Evolutionary conservation across 1,140 invertebrate genomes (phyloP), one percentile per base, ranked within the genome.

Genomic region (Trichonephila clavata): DNA sequence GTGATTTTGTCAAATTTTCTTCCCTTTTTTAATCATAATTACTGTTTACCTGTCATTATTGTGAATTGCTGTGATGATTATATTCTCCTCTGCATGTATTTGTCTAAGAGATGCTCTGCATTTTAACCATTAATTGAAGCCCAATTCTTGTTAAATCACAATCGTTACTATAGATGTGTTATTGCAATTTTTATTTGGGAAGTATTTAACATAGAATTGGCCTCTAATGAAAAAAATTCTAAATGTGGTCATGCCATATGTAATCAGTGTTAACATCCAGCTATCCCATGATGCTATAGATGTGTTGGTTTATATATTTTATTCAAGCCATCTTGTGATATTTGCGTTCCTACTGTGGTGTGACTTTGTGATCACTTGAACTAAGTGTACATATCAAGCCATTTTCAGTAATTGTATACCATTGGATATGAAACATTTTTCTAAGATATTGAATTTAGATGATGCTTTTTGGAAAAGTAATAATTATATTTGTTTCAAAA

Each of bases 301-400:
- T 68, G 14, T 68, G n/a, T 8, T 24, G 63, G 63, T 81, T 92
- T 18, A 65, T 65, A 27, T 60, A 43, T 89, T 77, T 81, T 90
- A 81, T 81, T 81, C 50, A 27, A 90, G 71, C 50, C 77, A 61
- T 68, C 63, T 84, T 92, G 90, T 92, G 90, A 92, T 92, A 92
- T 86, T 92, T 92, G 50, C 65, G 90, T 92, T 92, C 81, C 90
- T 92, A 92, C 61, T 60, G 63, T 71, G 83, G 60, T 86, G 59
- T 63, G 68, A 83, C 18, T 77, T 60, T 60, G 24, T 90, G 71
- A 90, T 90, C 68, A 87, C 86, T 68, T 57, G 86, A 88, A 88
- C 63, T 88, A 39, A 39, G 50, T 83, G 71, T 80, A 91, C 89
- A 91, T 91, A 91, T 91, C 89, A 83, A 91, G 89, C 77, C 89